Conservation (phyloP, 2,797 vertebrate species). For the Esox lucius region DNA sequence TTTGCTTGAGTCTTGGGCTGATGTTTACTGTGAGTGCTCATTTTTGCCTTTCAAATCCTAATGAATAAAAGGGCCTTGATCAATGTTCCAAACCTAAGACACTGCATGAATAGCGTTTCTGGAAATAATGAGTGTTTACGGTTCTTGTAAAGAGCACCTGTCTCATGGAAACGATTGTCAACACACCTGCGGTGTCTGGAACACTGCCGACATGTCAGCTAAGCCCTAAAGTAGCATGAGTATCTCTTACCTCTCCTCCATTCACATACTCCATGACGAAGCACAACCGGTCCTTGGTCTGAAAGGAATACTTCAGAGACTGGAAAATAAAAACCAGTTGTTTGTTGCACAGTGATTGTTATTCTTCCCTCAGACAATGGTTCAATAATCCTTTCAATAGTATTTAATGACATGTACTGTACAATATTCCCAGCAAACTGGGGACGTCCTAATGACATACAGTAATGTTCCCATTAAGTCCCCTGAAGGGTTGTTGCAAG, state of each 20-base stretch:
- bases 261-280: conserved; percentile 99
- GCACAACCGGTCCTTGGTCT: conserved; percentile 97
- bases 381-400: neutral
- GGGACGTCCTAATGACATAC: no score
- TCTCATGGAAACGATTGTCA: neutral
- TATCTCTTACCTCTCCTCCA: conserved; percentile 88
- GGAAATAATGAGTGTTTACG: neutral
- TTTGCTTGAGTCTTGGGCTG: neutral
- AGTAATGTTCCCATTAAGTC: no score
- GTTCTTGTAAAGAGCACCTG: neutral
- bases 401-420: neutral
- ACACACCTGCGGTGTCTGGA: neutral
- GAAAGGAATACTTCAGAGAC: conserved; percentile 99
- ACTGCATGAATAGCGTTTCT: neutral
- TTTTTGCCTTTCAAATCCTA: neutral
- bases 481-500: no score
- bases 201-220: neutral
- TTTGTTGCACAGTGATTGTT: neutral
- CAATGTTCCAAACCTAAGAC: neutral
- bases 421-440: neutral
- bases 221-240: neutral
- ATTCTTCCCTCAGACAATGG: neutral
- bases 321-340: conserved; percentile 66
- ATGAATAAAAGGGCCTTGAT: neutral
- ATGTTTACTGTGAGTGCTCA: neutral